A percentile compares a stretch with the other conserved stretches of the same genome.
These are phyloP conservation scores for Solea senegalensis DNA, from an alignment of 2,113 vertebrate genomes.

Conservation along the genomic window DNA sequence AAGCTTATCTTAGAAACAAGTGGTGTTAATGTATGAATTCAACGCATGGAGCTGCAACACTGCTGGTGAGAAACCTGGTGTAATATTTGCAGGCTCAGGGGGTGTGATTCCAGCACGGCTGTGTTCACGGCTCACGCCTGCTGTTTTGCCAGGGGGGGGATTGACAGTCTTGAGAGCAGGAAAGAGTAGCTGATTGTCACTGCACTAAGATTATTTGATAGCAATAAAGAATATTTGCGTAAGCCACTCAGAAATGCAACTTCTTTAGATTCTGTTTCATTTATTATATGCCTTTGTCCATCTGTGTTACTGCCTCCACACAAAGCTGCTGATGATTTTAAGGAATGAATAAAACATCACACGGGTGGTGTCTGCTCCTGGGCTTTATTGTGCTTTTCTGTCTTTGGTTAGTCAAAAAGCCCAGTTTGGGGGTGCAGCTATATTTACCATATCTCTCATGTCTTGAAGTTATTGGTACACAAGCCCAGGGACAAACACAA, in stretches of 20 bases:
- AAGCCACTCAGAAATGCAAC: slow-evolving; percentile 7
- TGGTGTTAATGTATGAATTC: slow-evolving; percentile 46
- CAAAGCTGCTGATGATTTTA: slow-evolving; percentile 43
- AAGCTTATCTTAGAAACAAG: slow-evolving; percentile 23
- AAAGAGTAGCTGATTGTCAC: slow-evolving; percentile 18
- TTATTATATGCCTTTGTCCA: slow-evolving; percentile 20
- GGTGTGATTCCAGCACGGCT: slow-evolving; percentile 31
- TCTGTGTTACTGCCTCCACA: slow-evolving; percentile 37
- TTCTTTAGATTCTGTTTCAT: slow-evolving; percentile 41
- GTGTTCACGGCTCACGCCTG: slow-evolving; percentile 43
- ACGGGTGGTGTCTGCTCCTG: slow-evolving; percentile 24
- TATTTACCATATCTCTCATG: slow-evolving; percentile 68
- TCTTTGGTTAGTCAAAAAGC: slow-evolving; percentile 52
- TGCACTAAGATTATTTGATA: slow-evolving; percentile 21
- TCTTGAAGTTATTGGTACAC: slow-evolving; percentile 76
- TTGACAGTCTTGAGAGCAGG: slow-evolving; percentile 16
- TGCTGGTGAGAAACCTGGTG: slow-evolving; percentile 45
- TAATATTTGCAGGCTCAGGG: slow-evolving; percentile 58
- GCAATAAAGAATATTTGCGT: slow-evolving; percentile 18
- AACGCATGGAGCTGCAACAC: slow-evolving; percentile 45
- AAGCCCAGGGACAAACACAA: slow-evolving; percentile 71
- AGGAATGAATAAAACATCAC: slow-evolving; percentile 73
- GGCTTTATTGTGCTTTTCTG: slow-evolving; percentile 42
- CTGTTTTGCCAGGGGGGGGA: slow-evolving; percentile 46
- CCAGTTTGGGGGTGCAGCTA: slow-evolving; percentile 58